Conservation (phyloP, 2,797 vertebrate species). For the Dermochelys coriacea region DNA sequence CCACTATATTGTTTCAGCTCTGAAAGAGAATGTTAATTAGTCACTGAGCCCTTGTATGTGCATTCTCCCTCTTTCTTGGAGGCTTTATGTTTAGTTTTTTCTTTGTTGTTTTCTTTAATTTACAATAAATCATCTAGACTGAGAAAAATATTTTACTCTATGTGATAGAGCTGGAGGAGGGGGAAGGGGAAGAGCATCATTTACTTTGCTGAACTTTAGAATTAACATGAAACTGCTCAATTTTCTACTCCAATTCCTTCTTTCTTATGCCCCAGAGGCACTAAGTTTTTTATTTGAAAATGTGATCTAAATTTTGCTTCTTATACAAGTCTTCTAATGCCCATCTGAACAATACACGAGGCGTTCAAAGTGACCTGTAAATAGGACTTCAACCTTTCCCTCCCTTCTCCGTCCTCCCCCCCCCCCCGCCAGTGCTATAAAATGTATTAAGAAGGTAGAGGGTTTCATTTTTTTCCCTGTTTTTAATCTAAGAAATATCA, state of each 20-base stretch:
- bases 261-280: background rate
- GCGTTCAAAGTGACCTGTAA: background rate
- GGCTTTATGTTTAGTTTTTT: background rate
- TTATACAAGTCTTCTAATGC: background rate
- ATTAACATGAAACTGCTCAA: background rate
- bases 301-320: background rate
- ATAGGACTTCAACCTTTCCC: background rate
- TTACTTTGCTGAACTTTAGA: background rate
- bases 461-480: background rate
- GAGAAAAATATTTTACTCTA: background rate
- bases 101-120: background rate
- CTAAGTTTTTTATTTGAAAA: background rate
- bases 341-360: accelerated
- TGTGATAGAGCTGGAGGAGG: background rate
- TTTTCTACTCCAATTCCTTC: background rate
- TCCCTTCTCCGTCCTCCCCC: background rate
- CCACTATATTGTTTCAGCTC: background rate
- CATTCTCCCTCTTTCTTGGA: background rate
- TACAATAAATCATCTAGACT: background rate
- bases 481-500: background rate
- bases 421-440: too few species aligned
- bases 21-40: background rate
- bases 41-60: background rate
- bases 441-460: background rate
- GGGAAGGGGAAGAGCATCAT: background rate